Base-by-base conservation (phyloP, 2,797 vertebrate species). In the Lateolabrax maculatus region DNA sequence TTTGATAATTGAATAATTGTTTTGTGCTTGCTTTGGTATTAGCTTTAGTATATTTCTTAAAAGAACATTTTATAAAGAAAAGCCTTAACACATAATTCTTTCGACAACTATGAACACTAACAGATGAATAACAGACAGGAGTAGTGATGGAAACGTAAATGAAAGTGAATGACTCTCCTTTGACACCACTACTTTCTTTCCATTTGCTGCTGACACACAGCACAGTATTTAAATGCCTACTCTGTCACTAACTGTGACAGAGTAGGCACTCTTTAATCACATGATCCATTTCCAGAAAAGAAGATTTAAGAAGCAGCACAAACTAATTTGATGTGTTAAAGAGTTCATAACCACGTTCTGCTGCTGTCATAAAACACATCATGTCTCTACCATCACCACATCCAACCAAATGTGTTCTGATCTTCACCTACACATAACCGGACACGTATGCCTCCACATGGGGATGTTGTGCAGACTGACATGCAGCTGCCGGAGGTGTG, bases 391-490 rank as follows among this genome's bases (percentile, higher is more conserved):
- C n/a, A 11, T 48, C 51, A 52, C 49, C 23, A 13, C 11, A 25
- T 52, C n/a, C 21, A 49, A 16, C 31, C 49, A 43, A 63, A 62
- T 16, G 52, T 39, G 19, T 53, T 64, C 57, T 70, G 39, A 61
- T 29, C 48, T 68, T 61, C 44, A 53, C 55, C 25, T 15, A 49
- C 63, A 73, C 21, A 41, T 31, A n/a, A 71, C 23, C 49, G 55
- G 52, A 79, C 48, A 74, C 57, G 62, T 68, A 44, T 79, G 71
- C 56, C 58, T 75, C 31, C 67, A 39, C 25, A 36, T 6, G 70
- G 69, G 43, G 67, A 76, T 80, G 75, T 39, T 52, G 53, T 51
- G 60, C 76, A 77, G 48, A 72, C 65, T 56, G 65, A 75, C 52
- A 67, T 10, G 41, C 49, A 64, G 31, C 66, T 29, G 61, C 49